Base-by-base conservation (phyloP, 2,888 invertebrate species). In the Harpalus rubripes region DNA sequence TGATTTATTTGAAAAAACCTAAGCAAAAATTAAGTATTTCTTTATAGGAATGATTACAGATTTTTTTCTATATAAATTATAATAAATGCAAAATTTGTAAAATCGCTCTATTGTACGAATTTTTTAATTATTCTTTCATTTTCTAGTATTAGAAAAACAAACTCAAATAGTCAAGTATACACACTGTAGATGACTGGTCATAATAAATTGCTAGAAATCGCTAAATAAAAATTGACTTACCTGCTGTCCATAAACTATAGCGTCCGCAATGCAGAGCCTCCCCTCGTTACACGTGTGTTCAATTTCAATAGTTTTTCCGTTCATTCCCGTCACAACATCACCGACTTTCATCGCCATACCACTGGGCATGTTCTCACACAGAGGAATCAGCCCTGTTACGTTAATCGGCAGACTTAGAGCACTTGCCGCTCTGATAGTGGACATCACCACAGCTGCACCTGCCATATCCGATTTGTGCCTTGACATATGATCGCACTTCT, bases 231-330 rank as follows among this genome's bases (percentile, higher is more conserved):
- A 52, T 12, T 5, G 44, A 10, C 10, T 52, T 52, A 52, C 44
- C 15, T 91, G 88, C 90, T 93, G 91, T 0, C 90, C 90, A 80
- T 90, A 91, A n/a, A 89, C 89, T 10, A 92, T 85, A 1, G 90
- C 90, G 85, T 90, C 90, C 0, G 90, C 91, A 80, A 91, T 84
- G 10, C 90, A 86, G 44, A 92, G 86, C 65, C 91, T 87, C 3
- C 92, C 92, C 86, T 92, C 94, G 89, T 93, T 94, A 89, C 90
- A 94, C 3, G 94, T 94, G 88, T 94, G 93, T 86, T 93, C 93
- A 63, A 94, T 91, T 91, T 93, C 93, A 78, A 95, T 93, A 0
- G 93, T 93, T 89, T 94, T 94, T 4, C 94, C 94, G 89, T 93
- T 94, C 89, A 93, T 87, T 0, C 90, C 90, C 88, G 89, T 90